A percentile compares a stretch with the other conserved stretches of the same genome.
Conservation (phyloP, 2,888 invertebrate species). For the Apomyelois bistriatella region DNA sequence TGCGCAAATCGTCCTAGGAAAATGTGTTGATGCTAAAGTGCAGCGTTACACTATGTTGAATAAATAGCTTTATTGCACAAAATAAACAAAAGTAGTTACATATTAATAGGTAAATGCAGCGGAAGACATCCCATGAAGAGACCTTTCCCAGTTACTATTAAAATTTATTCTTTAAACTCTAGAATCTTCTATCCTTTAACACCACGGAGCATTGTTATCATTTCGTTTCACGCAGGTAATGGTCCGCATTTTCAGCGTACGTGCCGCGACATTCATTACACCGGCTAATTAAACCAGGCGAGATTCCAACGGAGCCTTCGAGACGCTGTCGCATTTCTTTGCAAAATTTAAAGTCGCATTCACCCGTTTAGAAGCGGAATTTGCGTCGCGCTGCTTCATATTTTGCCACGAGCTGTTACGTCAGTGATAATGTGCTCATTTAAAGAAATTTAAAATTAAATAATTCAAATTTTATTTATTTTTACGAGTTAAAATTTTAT, state of each 20-base stretch:
- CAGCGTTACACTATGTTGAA: no score
- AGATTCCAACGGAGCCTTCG: slow-evolving; percentile 29
- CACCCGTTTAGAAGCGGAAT: neutral
- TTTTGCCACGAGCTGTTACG: neutral
- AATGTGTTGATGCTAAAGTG: no score
- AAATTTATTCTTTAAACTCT: neutral
- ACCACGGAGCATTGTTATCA: slow-evolving; percentile 55
- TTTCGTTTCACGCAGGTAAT: slow-evolving; percentile 72
- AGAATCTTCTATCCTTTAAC: neutral
- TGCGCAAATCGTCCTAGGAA: no score
- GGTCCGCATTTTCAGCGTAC: slow-evolving; percentile 70
- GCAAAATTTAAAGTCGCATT: slow-evolving; percentile 43
- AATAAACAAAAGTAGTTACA: no score
- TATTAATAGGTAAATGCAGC: no score
- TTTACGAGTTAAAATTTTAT: no score
- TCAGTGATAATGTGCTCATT: neutral
- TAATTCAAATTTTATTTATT: no score
- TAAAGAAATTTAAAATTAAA: neutral
- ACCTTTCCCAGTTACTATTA: no score
- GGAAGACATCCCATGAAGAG: no score
- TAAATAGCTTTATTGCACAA: no score
- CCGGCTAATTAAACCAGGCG: slow-evolving; percentile 69
- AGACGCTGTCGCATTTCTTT: slow-evolving; percentile 48
- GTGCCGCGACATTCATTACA: slow-evolving; percentile 75
- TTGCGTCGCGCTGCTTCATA: neutral